Evolutionary conservation across 2,888 invertebrate genomes (phyloP).

Genomic region (Allygus modestus): DNA sequence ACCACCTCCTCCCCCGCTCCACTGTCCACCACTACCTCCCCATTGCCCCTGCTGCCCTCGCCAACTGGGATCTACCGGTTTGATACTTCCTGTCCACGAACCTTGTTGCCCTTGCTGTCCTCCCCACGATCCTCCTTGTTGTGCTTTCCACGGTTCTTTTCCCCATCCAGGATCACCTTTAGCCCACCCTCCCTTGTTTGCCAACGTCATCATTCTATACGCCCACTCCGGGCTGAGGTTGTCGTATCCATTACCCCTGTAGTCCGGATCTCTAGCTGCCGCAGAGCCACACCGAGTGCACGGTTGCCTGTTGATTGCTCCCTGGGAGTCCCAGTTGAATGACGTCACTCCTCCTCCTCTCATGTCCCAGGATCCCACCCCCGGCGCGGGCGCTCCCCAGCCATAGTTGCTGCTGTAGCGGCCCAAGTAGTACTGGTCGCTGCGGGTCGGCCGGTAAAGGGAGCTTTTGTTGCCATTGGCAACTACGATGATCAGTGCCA

Average conservation of each 20-base stretch:
- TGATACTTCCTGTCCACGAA: constrained; percentile 39
- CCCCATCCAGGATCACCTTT: constrained; percentile 46
- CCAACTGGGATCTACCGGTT: constrained; percentile 55
- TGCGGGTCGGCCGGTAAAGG: constrained; percentile 49
- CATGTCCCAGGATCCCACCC: constrained; percentile 69
- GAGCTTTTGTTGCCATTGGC: neutral
- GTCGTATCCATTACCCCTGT: constrained; percentile 71
- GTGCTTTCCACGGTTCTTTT: neutral
- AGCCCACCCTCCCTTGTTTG: constrained; percentile 53
- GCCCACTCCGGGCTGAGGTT: constrained; percentile 71
- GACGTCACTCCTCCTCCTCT: constrained; percentile 68
- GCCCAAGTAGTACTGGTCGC: constrained; percentile 56
- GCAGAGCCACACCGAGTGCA: constrained; percentile 60
- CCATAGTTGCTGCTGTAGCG: constrained; percentile 54
- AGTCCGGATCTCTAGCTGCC: constrained; percentile 65
- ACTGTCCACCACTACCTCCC: constrained; percentile 41
- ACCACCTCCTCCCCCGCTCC: constrained; percentile 48
- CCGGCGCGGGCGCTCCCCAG: constrained; percentile 64
- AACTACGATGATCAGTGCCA: neutral
- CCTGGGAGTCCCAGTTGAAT: constrained; percentile 69
- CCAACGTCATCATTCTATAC: constrained; percentile 61
- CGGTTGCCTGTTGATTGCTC: constrained; percentile 12
- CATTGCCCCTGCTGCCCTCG: constrained; percentile 32
- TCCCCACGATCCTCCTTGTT: constrained; percentile 44
- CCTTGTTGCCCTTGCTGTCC: constrained; percentile 32